phyloP scores from a whole-genome alignment of 2,113 vertebrate genomes.

The Aptenodytes forsteri region DNA sequence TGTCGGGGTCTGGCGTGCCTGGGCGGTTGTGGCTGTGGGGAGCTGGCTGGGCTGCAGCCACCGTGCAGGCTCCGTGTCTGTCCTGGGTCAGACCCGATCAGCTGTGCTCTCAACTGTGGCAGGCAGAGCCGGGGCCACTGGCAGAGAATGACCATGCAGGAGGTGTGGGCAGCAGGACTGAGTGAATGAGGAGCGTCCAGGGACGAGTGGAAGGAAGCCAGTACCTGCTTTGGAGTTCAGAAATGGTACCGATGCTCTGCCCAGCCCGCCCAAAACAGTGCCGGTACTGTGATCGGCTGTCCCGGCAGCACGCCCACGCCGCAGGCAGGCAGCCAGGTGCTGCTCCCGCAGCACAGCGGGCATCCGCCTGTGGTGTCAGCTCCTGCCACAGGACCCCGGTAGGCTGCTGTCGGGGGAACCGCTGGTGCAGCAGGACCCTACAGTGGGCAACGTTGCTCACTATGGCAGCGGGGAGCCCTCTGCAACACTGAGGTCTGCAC shows the following conservation, averaged over 20 bases:
- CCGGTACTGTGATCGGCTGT: rapidly evolving
- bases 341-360: not conserved
- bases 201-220: not conserved
- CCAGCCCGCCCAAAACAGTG: not conserved
- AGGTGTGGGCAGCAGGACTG: not conserved
- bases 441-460: not conserved
- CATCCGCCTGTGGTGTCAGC: too few species aligned
- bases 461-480: not conserved
- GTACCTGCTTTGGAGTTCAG: not conserved
- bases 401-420: not conserved
- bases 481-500: not conserved
- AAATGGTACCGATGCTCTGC: not conserved
- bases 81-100: rapidly evolving
- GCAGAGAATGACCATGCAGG: not conserved
- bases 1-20: rapidly evolving
- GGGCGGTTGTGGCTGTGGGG: not conserved
- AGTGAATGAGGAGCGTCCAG: not conserved
- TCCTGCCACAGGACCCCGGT: rapidly evolving
- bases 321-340: not conserved
- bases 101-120: rapidly evolving
- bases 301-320: rapidly evolving
- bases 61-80: rapidly evolving
- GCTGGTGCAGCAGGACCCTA: not conserved
- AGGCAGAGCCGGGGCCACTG: not conserved
- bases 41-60: not conserved